Percentiles rank a stretch among this genome's conserved stretches.
Conservation (phyloP, 2,888 invertebrate genomes). For the Drosophila falleni region DNA sequence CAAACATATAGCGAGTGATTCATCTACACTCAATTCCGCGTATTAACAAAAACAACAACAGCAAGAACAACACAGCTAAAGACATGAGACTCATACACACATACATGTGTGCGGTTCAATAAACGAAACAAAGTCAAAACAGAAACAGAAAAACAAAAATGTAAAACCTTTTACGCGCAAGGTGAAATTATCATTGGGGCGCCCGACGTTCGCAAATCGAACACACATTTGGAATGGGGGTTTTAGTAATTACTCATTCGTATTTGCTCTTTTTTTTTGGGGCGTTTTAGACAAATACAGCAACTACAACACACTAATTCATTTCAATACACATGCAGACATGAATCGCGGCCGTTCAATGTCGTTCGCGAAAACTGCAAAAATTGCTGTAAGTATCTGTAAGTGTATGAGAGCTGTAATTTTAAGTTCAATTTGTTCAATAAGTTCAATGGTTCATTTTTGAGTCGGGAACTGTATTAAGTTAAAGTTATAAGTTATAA, state of each 20-base stretch:
- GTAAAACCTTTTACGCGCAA: conserved; percentile 76
- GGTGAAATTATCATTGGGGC: conserved; percentile 67
- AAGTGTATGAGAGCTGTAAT: no score
- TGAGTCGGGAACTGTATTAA: no score
- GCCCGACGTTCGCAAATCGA: conserved; percentile 36
- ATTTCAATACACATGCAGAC: conserved; percentile 4
- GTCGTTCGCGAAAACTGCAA: conserved; percentile 34
- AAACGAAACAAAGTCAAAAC: conserved; percentile 71
- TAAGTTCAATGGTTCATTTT: no score
- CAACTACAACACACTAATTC: conserved; percentile 11
- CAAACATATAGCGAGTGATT: conserved; percentile 55
- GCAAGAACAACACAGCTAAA: conserved; percentile 29
- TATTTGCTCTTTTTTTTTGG: conserved; percentile 20
- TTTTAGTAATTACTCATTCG: conserved; percentile 56
- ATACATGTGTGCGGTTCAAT: conserved; percentile 61
- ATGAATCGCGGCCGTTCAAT: conserved; percentile 45
- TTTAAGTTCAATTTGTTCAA: no score
- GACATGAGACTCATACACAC: conserved; percentile 34
- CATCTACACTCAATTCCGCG: conserved; percentile 67
- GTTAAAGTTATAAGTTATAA: no score
- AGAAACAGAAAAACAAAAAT: conserved; percentile 47
- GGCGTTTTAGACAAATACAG: conserved; percentile 27
- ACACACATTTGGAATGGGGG: conserved; percentile 34
- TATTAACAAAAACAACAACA: conserved; percentile 46
- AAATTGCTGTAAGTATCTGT: neutral